phyloP scores from a whole-genome alignment of 1,140 invertebrate species.

The Ptiloglossa arizonensis region DNA sequence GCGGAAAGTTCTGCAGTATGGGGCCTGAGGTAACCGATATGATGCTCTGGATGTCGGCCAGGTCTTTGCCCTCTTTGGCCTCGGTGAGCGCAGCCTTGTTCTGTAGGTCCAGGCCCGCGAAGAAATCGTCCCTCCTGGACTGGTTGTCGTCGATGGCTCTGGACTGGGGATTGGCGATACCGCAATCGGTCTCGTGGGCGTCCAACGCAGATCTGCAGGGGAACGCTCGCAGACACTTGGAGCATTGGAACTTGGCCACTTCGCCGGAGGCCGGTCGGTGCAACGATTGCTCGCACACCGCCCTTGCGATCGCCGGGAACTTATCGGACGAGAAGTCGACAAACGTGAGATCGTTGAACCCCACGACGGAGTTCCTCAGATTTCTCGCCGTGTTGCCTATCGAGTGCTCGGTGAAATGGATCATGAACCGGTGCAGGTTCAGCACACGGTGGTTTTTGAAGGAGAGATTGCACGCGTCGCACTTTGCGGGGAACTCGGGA shows the following conservation, averaged over 20 bases:
- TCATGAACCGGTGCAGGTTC: conserved; percentile 85
- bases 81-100: conserved; percentile 83
- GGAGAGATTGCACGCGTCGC: conserved; percentile 86
- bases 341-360: conserved; percentile 89
- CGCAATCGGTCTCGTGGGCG: conserved; percentile 85
- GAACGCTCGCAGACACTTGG: conserved; percentile 88
- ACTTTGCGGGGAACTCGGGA: conserved; percentile 86
- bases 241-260: conserved; percentile 87
- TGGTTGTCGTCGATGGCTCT: conserved; percentile 77
- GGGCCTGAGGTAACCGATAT: conserved; percentile 88
- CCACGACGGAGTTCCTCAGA: conserved; percentile 79
- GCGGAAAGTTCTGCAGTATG: conserved; percentile 83
- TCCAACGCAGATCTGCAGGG: conserved; percentile 88
- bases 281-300: conserved; percentile 87
- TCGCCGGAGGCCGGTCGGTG: conserved; percentile 84
- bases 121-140: conserved; percentile 88
- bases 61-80: conserved; percentile 83
- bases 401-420: conserved; percentile 81
- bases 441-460: conserved; percentile 88
- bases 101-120: conserved; percentile 89
- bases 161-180: conserved; percentile 45
- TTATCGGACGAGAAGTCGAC: conserved; percentile 90
- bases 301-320: conserved; percentile 89
- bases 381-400: conserved; percentile 65
- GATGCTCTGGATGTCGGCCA: conserved; percentile 93